Percentiles rank a stretch among this genome's conserved stretches.
Conservation (phyloP, 2,888 invertebrate genomes). For the Epinotia nisella region DNA sequence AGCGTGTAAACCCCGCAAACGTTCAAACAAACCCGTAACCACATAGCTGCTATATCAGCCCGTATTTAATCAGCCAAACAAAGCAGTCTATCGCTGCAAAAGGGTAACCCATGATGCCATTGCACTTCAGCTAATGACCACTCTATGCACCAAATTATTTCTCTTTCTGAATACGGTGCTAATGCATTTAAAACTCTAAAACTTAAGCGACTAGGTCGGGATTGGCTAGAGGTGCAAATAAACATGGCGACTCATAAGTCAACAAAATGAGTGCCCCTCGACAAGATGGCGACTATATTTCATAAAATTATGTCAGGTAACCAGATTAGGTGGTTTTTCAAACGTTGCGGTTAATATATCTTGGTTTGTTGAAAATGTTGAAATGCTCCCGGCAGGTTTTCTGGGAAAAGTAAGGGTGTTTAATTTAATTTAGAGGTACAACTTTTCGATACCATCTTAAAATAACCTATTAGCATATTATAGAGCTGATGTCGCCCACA, state of each 20-base stretch:
- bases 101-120: constrained; percentile 19
- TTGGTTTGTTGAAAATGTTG: constrained; percentile 3
- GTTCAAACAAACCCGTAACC: not conserved
- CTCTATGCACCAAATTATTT: constrained; percentile 38
- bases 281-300: constrained; percentile 66
- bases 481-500: too few relatives aligned
- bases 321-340: constrained; percentile 57
- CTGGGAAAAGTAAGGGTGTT: not conserved
- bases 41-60: constrained; percentile 10
- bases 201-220: not conserved
- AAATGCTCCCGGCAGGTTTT: not conserved
- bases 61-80: constrained; percentile 33
- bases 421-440: not conserved
- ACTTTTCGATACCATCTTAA: too few relatives aligned
- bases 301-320: constrained; percentile 64
- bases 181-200: constrained; percentile 14
- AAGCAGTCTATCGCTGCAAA: constrained; percentile 33
- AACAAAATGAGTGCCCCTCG: constrained; percentile 63
- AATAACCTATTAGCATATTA: too few relatives aligned
- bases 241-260: constrained; percentile 54
- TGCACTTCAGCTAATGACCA: constrained; percentile 44
- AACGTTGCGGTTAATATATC: constrained; percentile 15
- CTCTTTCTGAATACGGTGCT: not conserved
- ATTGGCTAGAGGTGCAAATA: not conserved
- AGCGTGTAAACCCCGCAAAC: constrained; percentile 8